phyloP scores from a whole-genome alignment of 2,888 invertebrate species.

The Falcaria lacertinaria region DNA sequence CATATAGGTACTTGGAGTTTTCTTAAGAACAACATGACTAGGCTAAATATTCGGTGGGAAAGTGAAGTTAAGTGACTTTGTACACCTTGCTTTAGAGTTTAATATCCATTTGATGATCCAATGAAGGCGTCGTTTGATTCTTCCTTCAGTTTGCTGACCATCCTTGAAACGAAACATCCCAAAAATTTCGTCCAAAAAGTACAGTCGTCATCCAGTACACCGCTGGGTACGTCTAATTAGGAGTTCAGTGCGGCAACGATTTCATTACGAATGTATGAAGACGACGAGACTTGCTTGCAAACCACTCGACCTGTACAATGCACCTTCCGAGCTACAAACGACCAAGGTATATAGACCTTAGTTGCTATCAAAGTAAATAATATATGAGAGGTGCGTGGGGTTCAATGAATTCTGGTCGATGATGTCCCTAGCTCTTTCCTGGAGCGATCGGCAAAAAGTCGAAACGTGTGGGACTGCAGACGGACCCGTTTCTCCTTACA shows the following conservation, averaged over 20 bases:
- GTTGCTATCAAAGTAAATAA: slow-evolving; percentile 10
- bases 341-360: slow-evolving; percentile 45
- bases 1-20: no score
- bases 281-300: slow-evolving; percentile 57
- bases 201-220: slow-evolving; percentile 9
- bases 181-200: neutral
- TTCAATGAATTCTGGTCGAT: slow-evolving; percentile 42
- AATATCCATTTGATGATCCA: no score
- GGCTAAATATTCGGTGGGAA: no score
- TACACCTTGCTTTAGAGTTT: no score
- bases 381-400: slow-evolving; percentile 32
- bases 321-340: slow-evolving; percentile 48
- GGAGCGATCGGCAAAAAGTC: slow-evolving; percentile 71
- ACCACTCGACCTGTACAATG: slow-evolving; percentile 65
- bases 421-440: slow-evolving; percentile 62
- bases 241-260: slow-evolving; percentile 44
- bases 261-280: slow-evolving; percentile 72
- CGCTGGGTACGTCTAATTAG: slow-evolving; percentile 56
- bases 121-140: no score
- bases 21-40: no score
- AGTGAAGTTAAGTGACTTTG: no score
- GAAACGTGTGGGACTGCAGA: slow-evolving; percentile 76
- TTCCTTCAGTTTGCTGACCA: no score
- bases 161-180: neutral
- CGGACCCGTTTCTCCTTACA: slow-evolving; percentile 77